These are phyloP conservation scores for Drosophila tripunctata DNA, from an alignment of 2,888 invertebrate species.

Conservation along the genomic window DNA sequence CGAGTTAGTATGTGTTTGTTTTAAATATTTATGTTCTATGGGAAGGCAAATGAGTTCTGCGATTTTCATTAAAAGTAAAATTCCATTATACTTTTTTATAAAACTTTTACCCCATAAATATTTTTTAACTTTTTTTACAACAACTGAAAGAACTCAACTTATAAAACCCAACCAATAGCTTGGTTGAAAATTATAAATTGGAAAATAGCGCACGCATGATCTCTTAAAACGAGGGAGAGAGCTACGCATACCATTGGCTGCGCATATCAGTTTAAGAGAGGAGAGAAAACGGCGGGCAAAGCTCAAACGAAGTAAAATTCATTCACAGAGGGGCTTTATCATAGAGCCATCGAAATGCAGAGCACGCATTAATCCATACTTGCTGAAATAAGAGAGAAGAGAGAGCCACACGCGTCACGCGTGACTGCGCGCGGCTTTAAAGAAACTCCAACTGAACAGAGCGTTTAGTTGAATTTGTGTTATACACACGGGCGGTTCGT, in stretches of 20 bases:
- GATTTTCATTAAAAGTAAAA: no score
- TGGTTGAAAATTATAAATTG: not conserved
- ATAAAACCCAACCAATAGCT: not conserved
- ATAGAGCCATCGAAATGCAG: no score
- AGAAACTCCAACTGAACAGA: slow-evolving; percentile 27
- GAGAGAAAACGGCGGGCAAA: not conserved
- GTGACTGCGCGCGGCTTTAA: slow-evolving; percentile 27
- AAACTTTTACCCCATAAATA: no score
- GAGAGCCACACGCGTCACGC: slow-evolving; percentile 11
- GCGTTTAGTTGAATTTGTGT: slow-evolving; percentile 58
- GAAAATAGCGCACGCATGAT: slow-evolving; percentile 56
- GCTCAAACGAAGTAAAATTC: no score
- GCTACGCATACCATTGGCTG: not conserved
- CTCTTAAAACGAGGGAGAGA: slow-evolving; percentile 6
- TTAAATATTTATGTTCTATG: no score
- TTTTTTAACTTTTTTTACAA: no score
- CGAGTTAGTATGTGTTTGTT: no score
- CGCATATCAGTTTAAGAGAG: not conserved
- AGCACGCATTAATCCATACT: no score
- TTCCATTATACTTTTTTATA: no score
- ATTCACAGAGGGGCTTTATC: no score
- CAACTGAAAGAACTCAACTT: no score
- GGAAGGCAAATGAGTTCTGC: no score
- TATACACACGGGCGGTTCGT: slow-evolving; percentile 42
- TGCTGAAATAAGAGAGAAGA: not conserved